These are phyloP conservation scores for Cistogaster globosa DNA, from an alignment of 2,888 invertebrate genomes.

Conservation along the genomic window DNA sequence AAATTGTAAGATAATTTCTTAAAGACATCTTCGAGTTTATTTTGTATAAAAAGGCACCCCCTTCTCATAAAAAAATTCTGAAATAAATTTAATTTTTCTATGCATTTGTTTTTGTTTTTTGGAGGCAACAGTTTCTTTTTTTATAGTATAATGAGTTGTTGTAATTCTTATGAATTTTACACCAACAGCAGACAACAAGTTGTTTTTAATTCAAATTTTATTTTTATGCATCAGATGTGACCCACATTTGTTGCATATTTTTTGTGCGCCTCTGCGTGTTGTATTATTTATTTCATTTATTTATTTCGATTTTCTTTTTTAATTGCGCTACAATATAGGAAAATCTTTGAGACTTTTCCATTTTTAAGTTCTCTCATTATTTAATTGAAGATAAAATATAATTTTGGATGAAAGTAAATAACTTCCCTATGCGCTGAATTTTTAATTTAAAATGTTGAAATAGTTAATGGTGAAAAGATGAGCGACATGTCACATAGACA, in stretches of 20 bases:
- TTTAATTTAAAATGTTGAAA: too few species aligned
- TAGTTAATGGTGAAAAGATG: too few species aligned
- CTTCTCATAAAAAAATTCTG: constrained; percentile 35
- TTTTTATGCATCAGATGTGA: constrained; percentile 62
- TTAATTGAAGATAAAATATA: too few species aligned
- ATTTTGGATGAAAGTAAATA: too few species aligned
- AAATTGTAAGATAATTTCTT: constrained; percentile 15
- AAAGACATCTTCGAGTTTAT: constrained; percentile 4
- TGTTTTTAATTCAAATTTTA: constrained; percentile 6
- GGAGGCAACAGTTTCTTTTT: not conserved
- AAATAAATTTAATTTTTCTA: constrained; percentile 34
- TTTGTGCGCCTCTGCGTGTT: constrained; percentile 31
- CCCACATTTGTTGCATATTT: constrained; percentile 52
- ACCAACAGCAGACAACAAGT: constrained; percentile 39
- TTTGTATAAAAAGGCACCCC: not conserved
- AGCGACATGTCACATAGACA: too few species aligned
- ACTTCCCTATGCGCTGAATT: too few species aligned
- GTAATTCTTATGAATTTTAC: constrained; percentile 35
- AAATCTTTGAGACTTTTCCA: too few species aligned
- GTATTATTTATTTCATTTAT: constrained; percentile 20
- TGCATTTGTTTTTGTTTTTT: constrained; percentile 32
- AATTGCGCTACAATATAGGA: not conserved
- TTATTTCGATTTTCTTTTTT: constrained; percentile 17
- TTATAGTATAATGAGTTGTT: constrained; percentile 6
- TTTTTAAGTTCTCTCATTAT: too few species aligned